Evolutionary conservation across 2,888 invertebrate genomes (phyloP).

Genomic region (Ecliptopera silaceata): DNA sequence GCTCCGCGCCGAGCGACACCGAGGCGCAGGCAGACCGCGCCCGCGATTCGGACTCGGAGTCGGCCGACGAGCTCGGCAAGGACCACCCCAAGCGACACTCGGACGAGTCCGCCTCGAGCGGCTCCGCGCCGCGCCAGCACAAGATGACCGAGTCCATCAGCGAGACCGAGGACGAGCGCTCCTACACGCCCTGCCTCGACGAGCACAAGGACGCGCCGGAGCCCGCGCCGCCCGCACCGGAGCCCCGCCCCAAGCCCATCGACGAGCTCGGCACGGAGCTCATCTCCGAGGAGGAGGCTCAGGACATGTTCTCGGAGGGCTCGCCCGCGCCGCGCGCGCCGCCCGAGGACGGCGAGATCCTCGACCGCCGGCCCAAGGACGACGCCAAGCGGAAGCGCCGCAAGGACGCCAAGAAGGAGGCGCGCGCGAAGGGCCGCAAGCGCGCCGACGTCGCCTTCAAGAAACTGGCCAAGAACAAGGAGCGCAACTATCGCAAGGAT

Average conservation of each 20-base stretch:
- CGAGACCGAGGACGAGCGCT: slow-evolving; percentile 85
- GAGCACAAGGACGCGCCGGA: slow-evolving; percentile 71
- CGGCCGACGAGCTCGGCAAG: slow-evolving; percentile 25
- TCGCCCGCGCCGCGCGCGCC: slow-evolving; percentile 64
- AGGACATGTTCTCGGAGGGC: slow-evolving; percentile 84
- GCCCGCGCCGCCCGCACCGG: background rate
- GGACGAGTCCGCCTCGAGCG: slow-evolving; percentile 20
- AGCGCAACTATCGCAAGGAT: slow-evolving; percentile 86
- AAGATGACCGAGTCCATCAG: slow-evolving; percentile 86
- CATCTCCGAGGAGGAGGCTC: slow-evolving; percentile 88
- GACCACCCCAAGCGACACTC: slow-evolving; percentile 16
- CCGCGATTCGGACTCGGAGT: no score
- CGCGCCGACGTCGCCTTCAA: slow-evolving; percentile 86
- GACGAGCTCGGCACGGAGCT: slow-evolving; percentile 88
- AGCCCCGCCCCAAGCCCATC: slow-evolving; percentile 55
- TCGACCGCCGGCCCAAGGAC: slow-evolving; percentile 54
- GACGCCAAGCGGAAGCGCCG: slow-evolving; percentile 76
- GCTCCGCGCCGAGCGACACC: background rate
- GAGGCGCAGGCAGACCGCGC: no score
- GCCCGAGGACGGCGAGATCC: slow-evolving; percentile 54
- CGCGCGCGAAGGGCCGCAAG: slow-evolving; percentile 59
- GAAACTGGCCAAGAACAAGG: slow-evolving; percentile 87
- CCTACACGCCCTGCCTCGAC: slow-evolving; percentile 89
- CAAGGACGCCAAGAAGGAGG: slow-evolving; percentile 67
- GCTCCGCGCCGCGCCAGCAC: slow-evolving; percentile 1